A percentile compares a stretch with the other conserved stretches of the same genome.
These are phyloP conservation scores for Cyclura pinguis DNA, from an alignment of 2,797 vertebrate genomes.

Conservation along the genomic window DNA sequence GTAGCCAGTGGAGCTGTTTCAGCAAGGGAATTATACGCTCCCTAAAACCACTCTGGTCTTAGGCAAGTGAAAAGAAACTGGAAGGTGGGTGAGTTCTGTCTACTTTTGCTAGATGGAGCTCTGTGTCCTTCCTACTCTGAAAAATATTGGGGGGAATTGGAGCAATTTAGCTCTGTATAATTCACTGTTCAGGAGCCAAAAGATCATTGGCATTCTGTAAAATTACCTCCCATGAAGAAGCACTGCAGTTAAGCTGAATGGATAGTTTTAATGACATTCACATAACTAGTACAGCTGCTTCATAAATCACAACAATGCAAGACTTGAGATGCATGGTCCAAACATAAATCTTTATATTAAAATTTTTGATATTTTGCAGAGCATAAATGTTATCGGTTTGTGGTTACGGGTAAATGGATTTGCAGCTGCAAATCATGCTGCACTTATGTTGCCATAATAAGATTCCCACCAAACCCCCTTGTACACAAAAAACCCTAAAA, in stretches of 20 bases:
- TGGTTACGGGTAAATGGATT: slow-evolving; percentile 46
- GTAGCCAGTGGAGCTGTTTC: too few relatives aligned
- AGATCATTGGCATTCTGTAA: slow-evolving; percentile 53
- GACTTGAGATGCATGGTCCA: slow-evolving; percentile 35
- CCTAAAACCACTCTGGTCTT: neutral
- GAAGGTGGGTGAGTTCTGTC: neutral
- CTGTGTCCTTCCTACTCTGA: slow-evolving; percentile 11
- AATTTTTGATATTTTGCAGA: slow-evolving; percentile 57
- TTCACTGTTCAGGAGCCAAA: slow-evolving; percentile 61
- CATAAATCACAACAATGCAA: slow-evolving; percentile 63
- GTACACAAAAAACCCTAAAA: slow-evolving; percentile 52
- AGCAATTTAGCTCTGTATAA: slow-evolving; percentile 64
- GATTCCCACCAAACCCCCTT: slow-evolving; percentile 24
- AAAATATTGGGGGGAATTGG: slow-evolving; percentile 44
- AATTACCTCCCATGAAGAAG: slow-evolving; percentile 64
- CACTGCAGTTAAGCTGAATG: slow-evolving; percentile 49
- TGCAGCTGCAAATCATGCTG: slow-evolving; percentile 67
- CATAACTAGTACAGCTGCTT: neutral
- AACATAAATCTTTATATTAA: slow-evolving; percentile 62
- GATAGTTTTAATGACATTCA: slow-evolving; percentile 22
- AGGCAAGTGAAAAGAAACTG: neutral
- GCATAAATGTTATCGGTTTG: slow-evolving; percentile 57
- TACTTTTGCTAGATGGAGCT: slow-evolving; percentile 48
- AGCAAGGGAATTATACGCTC: too few relatives aligned
- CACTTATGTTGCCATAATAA: slow-evolving; percentile 65